These are phyloP conservation scores for Clarias batrachus DNA, from an alignment of 2,113 vertebrate species.

Conservation along the genomic window DNA sequence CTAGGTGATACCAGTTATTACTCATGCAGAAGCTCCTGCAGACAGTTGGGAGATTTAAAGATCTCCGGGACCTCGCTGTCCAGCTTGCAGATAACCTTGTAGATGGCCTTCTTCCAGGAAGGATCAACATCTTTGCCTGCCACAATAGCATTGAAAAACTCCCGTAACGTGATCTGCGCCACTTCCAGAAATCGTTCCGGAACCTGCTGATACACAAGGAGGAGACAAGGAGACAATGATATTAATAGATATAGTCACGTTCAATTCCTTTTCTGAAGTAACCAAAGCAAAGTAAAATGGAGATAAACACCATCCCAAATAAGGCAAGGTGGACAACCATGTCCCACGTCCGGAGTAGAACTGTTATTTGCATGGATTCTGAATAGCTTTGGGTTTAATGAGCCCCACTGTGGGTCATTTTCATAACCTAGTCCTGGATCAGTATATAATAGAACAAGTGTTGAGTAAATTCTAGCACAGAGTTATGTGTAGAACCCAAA, in stretches of 20 bases:
- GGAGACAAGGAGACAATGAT: constrained; percentile 87
- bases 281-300: constrained; percentile 55
- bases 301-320: constrained; percentile 72
- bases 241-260: constrained; percentile 87
- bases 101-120: constrained; percentile 97
- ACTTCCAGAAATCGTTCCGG: constrained; percentile 95
- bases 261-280: constrained; percentile 75
- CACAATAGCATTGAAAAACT: constrained; percentile 96
- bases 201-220: constrained; percentile 87
- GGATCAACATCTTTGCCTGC: constrained; percentile 95
- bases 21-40: constrained; percentile 92
- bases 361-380: background rate
- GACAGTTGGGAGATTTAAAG: constrained; percentile 92
- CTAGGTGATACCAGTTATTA: constrained; percentile 73
- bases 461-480: background rate
- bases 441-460: background rate
- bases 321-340: constrained; percentile 65
- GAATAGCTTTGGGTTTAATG: background rate
- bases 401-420: background rate
- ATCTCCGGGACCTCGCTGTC: constrained; percentile 92
- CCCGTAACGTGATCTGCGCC: constrained; percentile 92
- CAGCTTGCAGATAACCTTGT: constrained; percentile 96
- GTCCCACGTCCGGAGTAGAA: background rate
- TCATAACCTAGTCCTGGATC: background rate
- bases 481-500: background rate